These are phyloP conservation scores for Eulemur mongoz DNA, from an alignment of 2,797 vertebrate genomes.

Conservation along the genomic window DNA sequence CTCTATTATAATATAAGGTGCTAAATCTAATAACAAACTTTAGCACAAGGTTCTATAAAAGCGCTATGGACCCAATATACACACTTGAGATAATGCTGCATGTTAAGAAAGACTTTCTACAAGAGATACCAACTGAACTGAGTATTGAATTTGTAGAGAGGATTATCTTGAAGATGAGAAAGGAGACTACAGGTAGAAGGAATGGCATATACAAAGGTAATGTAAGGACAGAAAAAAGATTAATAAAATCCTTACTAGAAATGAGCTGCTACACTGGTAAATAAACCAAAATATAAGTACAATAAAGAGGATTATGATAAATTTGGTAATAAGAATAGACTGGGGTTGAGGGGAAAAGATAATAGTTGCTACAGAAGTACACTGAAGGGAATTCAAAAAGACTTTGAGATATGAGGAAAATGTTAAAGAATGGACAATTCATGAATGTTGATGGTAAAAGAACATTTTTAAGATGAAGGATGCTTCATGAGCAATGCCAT, in stretches of 20 bases:
- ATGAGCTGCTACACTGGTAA: not conserved
- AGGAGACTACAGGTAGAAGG: not conserved
- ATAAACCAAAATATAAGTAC: not conserved
- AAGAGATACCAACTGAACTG: not conserved
- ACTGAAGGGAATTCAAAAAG: not conserved
- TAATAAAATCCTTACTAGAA: not conserved
- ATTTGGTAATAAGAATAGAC: not conserved
- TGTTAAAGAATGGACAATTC: not conserved
- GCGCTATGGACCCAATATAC: not conserved
- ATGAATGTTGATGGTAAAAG: not conserved
- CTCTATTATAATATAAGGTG: not conserved
- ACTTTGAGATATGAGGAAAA: not conserved
- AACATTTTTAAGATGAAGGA: conserved; percentile 11
- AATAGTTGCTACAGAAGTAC: not conserved
- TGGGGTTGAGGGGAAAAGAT: not conserved
- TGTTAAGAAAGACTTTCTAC: not conserved
- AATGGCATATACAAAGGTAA: conserved; percentile 3
- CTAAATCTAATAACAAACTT: not conserved
- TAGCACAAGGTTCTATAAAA: not conserved
- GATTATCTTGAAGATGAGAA: not conserved
- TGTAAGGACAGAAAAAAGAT: not conserved
- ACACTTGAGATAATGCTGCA: not conserved
- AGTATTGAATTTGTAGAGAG: not conserved
- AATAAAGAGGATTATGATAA: not conserved
- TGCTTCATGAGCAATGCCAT: conserved; percentile 1